Percentiles rank a stretch among this genome's conserved stretches.
Evolutionary conservation across 1,140 invertebrate genomes (phyloP).

Genomic region (Drosophila parabipectinata): DNA sequence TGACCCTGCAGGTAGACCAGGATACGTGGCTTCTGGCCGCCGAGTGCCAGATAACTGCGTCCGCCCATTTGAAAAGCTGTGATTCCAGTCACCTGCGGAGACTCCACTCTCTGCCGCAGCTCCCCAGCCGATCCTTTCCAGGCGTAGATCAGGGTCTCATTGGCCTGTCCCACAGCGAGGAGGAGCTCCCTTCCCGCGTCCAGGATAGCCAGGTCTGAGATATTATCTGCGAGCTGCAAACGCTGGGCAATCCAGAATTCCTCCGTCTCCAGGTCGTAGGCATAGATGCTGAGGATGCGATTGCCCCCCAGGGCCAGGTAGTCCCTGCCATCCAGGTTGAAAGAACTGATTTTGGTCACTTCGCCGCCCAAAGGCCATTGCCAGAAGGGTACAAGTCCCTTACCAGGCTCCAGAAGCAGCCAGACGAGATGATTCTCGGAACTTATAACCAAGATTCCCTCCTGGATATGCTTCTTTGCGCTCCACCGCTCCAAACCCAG

Average conservation of each 20-base stretch:
- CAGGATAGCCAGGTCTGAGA: slow-evolving; percentile 54
- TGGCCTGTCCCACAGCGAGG: slow-evolving; percentile 64
- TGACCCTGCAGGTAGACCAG: slow-evolving; percentile 75
- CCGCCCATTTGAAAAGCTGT: slow-evolving; percentile 83
- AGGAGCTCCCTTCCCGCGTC: slow-evolving; percentile 69
- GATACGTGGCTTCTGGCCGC: slow-evolving; percentile 83
- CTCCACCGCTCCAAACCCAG: slow-evolving; percentile 62
- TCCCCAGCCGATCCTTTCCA: slow-evolving; percentile 44
- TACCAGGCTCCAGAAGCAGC: slow-evolving; percentile 39
- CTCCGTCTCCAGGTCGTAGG: slow-evolving; percentile 47
- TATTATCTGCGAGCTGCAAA: slow-evolving; percentile 47
- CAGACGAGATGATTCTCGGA: slow-evolving; percentile 50
- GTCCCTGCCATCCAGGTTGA: slow-evolving; percentile 46
- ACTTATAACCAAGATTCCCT: slow-evolving; percentile 59
- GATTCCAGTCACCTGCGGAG: slow-evolving; percentile 50
- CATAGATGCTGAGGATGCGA: slow-evolving; percentile 65
- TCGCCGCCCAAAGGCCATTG: slow-evolving; percentile 51
- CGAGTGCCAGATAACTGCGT: slow-evolving; percentile 84
- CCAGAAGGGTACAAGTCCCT: slow-evolving; percentile 43
- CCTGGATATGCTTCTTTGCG: slow-evolving; percentile 28
- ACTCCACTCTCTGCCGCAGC: slow-evolving; percentile 37
- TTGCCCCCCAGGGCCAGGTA: slow-evolving; percentile 46
- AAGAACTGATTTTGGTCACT: slow-evolving; percentile 43
- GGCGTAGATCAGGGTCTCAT: slow-evolving; percentile 53
- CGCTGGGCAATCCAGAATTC: slow-evolving; percentile 77